Conservation (phyloP, 1,140 invertebrate genomes). For the Platyscapa corneri region DNA sequence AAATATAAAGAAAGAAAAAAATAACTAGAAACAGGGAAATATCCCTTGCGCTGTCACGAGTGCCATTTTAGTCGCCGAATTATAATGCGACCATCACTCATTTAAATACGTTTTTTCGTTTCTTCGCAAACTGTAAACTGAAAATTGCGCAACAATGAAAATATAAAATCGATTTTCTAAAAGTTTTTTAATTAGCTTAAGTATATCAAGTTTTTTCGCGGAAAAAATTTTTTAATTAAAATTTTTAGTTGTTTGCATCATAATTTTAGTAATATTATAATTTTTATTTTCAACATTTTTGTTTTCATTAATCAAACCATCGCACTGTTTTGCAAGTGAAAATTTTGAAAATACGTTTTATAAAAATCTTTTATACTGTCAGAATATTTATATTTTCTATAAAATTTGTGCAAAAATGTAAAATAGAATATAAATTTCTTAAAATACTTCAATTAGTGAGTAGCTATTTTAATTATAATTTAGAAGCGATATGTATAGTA, state of each 20-base stretch:
- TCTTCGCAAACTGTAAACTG: neutral
- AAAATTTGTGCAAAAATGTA: neutral
- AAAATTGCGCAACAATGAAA: neutral
- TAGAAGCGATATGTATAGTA: neutral
- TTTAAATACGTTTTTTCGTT: constrained; percentile 14
- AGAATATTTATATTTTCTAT: neutral
- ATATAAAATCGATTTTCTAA: constrained; percentile 12
- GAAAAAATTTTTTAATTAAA: neutral
- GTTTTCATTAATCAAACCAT: neutral
- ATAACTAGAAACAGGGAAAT: constrained; percentile 8
- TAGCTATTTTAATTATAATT: neutral
- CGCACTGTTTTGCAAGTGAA: neutral
- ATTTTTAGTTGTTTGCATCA: neutral
- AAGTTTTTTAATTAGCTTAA: neutral
- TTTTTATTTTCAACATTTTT: neutral
- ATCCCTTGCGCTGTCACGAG: constrained; percentile 32
- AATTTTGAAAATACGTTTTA: neutral
- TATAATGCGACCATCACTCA: constrained; percentile 1
- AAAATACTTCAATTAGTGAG: neutral
- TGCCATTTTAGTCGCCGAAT: constrained; percentile 47
- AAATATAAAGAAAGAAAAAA: constrained; percentile 30
- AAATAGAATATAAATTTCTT: neutral
- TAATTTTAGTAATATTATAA: neutral
- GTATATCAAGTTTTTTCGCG: neutral
- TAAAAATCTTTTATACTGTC: neutral